phyloP scores from a whole-genome alignment of 2,797 vertebrate genomes.

The Ficedula albicollis region DNA sequence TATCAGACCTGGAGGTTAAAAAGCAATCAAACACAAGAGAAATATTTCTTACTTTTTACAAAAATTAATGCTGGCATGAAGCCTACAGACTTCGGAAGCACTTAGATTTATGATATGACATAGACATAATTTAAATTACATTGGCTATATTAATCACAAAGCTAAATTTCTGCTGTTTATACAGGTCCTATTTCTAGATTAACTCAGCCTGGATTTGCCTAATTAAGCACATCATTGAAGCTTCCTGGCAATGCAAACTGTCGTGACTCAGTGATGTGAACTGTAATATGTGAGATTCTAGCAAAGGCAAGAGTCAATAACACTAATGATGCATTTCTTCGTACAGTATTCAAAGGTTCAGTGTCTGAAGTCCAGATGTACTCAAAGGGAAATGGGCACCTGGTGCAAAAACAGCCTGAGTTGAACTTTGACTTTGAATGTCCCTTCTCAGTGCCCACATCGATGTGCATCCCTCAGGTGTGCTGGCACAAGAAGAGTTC shows the following conservation, averaged over 20 bases:
- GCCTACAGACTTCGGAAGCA: neutral
- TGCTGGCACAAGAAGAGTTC: neutral
- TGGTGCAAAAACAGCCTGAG: neutral
- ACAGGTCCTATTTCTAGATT: neutral
- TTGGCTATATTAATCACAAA: conserved; percentile 10
- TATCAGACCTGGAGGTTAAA: neutral
- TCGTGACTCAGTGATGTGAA: neutral
- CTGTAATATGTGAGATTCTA: neutral
- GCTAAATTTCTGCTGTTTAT: neutral
- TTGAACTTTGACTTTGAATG: neutral
- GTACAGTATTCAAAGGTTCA: neutral
- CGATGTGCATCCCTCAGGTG: neutral
- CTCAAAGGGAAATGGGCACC: neutral
- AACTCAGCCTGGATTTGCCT: neutral
- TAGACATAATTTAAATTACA: neutral
- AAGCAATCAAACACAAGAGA: neutral
- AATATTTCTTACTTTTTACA: neutral
- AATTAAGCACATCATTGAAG: neutral
- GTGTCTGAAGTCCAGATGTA: neutral
- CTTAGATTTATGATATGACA: conserved; percentile 10
- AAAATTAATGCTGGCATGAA: conserved; percentile 9
- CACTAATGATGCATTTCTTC: neutral
- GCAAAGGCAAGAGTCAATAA: neutral
- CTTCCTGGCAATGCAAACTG: neutral
- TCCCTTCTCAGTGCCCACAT: neutral